Percentiles rank a stretch among this genome's conserved stretches.
Evolutionary conservation across 1,140 invertebrate species (phyloP).

Genomic region (Zaprionus davidi): DNA sequence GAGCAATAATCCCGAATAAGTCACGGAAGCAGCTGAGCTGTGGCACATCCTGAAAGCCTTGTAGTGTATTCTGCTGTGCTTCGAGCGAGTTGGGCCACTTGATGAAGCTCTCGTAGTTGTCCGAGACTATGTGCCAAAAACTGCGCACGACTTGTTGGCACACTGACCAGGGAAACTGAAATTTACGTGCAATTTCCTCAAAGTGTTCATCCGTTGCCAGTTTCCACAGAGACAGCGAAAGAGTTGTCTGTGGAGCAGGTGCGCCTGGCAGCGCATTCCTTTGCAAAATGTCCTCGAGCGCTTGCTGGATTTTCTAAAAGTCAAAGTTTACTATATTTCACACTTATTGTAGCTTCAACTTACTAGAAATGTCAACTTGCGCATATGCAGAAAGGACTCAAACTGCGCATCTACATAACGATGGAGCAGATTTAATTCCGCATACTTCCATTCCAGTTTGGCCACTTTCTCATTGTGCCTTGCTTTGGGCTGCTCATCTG

Average conservation of each 20-base stretch:
- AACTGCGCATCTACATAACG: constrained; percentile 72
- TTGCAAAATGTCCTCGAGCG: constrained; percentile 38
- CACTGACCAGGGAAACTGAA: constrained; percentile 64
- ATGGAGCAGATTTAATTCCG: constrained; percentile 72
- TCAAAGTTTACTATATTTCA: not conserved
- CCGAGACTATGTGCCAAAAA: constrained; percentile 78
- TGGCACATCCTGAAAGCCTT: constrained; percentile 54
- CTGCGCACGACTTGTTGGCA: constrained; percentile 72
- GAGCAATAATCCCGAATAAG: constrained; percentile 68
- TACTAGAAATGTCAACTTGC: constrained; percentile 73
- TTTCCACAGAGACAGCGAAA: constrained; percentile 78
- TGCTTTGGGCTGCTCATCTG: not conserved
- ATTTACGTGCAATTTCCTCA: constrained; percentile 76
- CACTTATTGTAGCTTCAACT: not conserved
- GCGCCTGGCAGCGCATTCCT: constrained; percentile 45
- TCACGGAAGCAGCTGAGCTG: constrained; percentile 61
- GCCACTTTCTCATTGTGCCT: constrained; percentile 20
- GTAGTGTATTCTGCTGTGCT: constrained; percentile 59
- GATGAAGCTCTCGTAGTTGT: constrained; percentile 77
- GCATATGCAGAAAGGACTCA: constrained; percentile 75
- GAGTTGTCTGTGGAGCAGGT: constrained; percentile 61
- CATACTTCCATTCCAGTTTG: constrained; percentile 51
- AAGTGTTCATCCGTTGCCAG: constrained; percentile 80
- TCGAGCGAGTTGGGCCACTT: constrained; percentile 79
- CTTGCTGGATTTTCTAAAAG: constrained; percentile 62